A percentile compares a stretch with the other conserved stretches of the same genome.
Conservation (phyloP, 2,113 vertebrate genomes). For the Percina caprodes region DNA sequence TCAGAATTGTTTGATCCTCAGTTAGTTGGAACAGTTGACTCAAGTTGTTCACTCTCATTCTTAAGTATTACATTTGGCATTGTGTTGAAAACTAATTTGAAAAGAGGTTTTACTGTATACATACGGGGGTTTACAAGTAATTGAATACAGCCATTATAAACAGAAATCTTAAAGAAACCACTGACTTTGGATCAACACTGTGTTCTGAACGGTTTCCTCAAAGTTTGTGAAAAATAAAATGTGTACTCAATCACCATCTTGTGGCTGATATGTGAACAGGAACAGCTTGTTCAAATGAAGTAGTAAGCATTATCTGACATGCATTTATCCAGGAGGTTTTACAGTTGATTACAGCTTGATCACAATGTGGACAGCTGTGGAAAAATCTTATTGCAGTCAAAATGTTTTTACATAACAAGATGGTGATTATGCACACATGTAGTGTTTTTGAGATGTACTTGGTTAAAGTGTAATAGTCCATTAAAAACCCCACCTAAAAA, state of each 20-base stretch:
- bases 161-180: background rate
- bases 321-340: background rate
- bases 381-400: background rate
- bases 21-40: constrained; percentile 15
- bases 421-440: constrained; percentile 28
- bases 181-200: constrained; percentile 39
- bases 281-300: background rate
- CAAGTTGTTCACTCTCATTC: background rate
- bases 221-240: background rate
- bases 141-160: background rate
- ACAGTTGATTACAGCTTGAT: no score
- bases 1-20: constrained; percentile 28
- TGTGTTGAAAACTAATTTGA: background rate
- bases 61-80: background rate
- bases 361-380: background rate
- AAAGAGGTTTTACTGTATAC: background rate
- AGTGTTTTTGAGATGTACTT: constrained; percentile 12
- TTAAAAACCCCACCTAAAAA: background rate
- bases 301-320: background rate
- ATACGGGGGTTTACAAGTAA: background rate
- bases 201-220: constrained; percentile 17
- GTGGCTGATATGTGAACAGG: constrained; percentile 57
- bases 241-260: constrained; percentile 59
- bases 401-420: constrained; percentile 10
- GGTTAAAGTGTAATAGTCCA: background rate